Evolutionary conservation across 2,888 invertebrate species (phyloP), one percentile per base, ranked within the genome.

Genomic region (Agrilus mali): DNA sequence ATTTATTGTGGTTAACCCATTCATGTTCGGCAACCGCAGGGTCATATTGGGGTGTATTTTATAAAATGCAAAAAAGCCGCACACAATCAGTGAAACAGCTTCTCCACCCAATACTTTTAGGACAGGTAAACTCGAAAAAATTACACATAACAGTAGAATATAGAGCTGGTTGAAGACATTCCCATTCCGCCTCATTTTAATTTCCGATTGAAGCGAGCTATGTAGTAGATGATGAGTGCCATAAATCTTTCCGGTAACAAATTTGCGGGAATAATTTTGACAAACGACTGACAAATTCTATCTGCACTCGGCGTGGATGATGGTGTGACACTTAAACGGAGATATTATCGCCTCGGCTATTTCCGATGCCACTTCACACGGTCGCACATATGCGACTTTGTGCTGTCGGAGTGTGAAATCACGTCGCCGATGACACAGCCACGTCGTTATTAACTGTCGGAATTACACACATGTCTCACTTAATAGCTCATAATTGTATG

Each of bases 301-400:
- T 38, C 31, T 15, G 27, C 14, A 32, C 16, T 33, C 15, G 13
- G 22, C 41, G 13, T n/a, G 10, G 36, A 34, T 15, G 12, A 34
- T 15, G 12, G 20, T 13, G 38, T 33, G 33, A n/a, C 35, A 37
- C 31, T 13, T 34, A 22, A 22, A 22, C 6, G 6, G 7, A 22
- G 22, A 27, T 27, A 27, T 27, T 27, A 48, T 48, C 22, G 36
- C 20, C 53, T 51, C 53, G 55, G 58, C 56, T 56, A 57, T 57
- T 60, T 60, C 58, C 58, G 55, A 55, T 53, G 55, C 55, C 55
- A 55, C 54, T 57, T 57, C 54, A 51, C 56, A 55, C 56, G 50
- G 50, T 48, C 51, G 52, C 58, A 56, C 56, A 58, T 58, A 20
- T 20, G 55, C 55, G 56, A 53, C 54, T 54, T 54, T 52, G n/a